Evolutionary conservation across 2,797 vertebrate genomes (phyloP).

Genomic region (Chromobotia macracanthus): DNA sequence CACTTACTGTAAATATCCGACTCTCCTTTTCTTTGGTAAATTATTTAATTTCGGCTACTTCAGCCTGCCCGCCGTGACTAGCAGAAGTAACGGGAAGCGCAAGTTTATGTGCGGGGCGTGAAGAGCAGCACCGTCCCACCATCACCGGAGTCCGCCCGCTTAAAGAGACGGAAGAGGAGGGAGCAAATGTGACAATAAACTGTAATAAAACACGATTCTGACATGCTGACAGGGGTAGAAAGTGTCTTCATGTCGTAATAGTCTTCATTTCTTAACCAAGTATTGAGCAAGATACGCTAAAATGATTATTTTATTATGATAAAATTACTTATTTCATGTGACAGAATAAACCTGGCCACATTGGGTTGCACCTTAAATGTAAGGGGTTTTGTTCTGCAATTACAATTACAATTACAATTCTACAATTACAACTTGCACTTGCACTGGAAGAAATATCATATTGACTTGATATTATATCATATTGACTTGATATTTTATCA

Average conservation of each 20-base stretch:
- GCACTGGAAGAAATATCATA: no score
- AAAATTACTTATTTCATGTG: no score
- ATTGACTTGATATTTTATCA: no score
- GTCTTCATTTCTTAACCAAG: no score
- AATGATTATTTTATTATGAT: no score
- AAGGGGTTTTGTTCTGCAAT: no score
- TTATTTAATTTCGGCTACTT: conserved; percentile 6
- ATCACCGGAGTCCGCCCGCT: conserved; percentile 63
- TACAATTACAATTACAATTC: no score
- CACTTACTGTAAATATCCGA: not conserved
- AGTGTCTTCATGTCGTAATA: no score
- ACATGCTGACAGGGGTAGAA: not conserved
- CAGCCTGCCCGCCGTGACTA: conserved; percentile 1
- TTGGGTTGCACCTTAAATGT: no score
- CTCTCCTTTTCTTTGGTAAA: not conserved
- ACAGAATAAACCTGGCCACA: no score
- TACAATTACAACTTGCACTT: no score
- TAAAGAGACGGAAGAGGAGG: conserved; percentile 61
- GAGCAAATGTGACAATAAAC: not conserved
- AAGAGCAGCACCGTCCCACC: conserved; percentile 75
- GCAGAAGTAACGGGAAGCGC: conserved; percentile 59
- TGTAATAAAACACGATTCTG: not conserved
- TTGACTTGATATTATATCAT: no score
- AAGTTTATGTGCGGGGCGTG: conserved; percentile 82
- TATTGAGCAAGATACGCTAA: not conserved